Evolutionary conservation across 2,113 vertebrate species (phyloP), one percentile per base, ranked within the genome.

Genomic region (Gavia stellata): DNA sequence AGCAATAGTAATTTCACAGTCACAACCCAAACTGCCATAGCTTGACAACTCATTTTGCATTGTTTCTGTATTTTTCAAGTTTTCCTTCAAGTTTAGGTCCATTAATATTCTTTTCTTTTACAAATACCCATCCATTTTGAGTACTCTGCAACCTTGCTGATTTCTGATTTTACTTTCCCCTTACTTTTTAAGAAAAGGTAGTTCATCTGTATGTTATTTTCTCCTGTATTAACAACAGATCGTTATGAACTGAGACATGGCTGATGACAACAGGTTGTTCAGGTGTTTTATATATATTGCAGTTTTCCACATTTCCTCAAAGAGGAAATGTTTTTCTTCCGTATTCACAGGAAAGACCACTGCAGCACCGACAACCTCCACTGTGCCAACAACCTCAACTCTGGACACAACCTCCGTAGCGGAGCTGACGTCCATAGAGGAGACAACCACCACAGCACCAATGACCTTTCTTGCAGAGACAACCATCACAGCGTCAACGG

Each of bases 391-490:
- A 21, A 2, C 2, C 20, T 38, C 59, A n/a, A 0, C 8, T 10
- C 17, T 10, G 11, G 33, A 20, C 19, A 34, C 21, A 33, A 31
- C 10, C 10, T 5, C 18, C 21, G 6, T 1, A 56, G 19, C 0
- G 0, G 26, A 33, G 8, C 17, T 0, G 2, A 42, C 29, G 15
- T 40, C 18, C 23, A 4, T 2, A 65, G 47, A 24, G 29, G 42
- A 62, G 28, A 18, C 15, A 15, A 16, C 17, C 34, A 24, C 31
- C 5, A 5, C 2, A 53, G 42, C 40, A 47, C 1, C 6, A 42
- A 11, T 0, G 0, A 6, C 1, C 2, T 5, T 7, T 42, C 6
- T 6, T 33, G 4, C 15, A 62, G 12, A 45, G 6, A 61, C 1
- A 3, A 53, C 7, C 24, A 17, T 2, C 34, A 17, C 6, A 40